Base-by-base conservation (phyloP, 2,113 vertebrate species). In the Trichomycterus rosablanca region DNA sequence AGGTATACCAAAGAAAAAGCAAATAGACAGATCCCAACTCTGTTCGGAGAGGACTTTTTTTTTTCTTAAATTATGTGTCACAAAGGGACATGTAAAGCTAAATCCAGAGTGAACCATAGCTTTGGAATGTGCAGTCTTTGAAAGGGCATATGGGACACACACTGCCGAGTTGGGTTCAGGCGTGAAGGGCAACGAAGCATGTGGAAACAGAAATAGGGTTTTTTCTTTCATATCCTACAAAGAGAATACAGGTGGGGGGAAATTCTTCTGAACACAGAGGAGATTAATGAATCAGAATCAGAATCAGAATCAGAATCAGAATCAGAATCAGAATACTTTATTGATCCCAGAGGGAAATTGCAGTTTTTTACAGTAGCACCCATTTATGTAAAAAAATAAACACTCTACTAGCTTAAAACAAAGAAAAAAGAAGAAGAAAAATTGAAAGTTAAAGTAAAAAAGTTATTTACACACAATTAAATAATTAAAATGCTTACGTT, bases 121-220 rank as follows among this genome's bases (percentile, higher is more conserved):
- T 46, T 40, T 37, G 61, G 60, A 65, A 72, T 68, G 49, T 64
- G 65, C 14, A 12, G 34, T 56, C 50, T 42, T 39, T 35, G 14
- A 64, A 53, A 50, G 34, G 39, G 18, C 1, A 19, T n/a, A n/a
- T 14, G 16, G 49, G 43, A 26, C 22, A 43, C n/a, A 46, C 11
- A 30, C 55, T 20, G 8, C 35, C 23, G 16, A 44, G 49, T 46
- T 57, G 43, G 7, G 51, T 22, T 71, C 43, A 59, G 62, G 28
- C 58, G 45, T 40, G 32, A 55, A 70, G 61, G 53, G 46, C 40
- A 51, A 19, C 16, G n/a, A 44, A 63, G 42, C 59, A 22, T 63
- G 70, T 59, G 54, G 34, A 32, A 59, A 63, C 70, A 67, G 44
- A 53, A 63, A 20, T 35, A 32, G n/a, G 34, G 26, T 2, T 43